Percentiles rank a stretch among this genome's conserved stretches.
phyloP scores from a whole-genome alignment of 1,140 invertebrate genomes.

The Hypothenemus hampei region DNA sequence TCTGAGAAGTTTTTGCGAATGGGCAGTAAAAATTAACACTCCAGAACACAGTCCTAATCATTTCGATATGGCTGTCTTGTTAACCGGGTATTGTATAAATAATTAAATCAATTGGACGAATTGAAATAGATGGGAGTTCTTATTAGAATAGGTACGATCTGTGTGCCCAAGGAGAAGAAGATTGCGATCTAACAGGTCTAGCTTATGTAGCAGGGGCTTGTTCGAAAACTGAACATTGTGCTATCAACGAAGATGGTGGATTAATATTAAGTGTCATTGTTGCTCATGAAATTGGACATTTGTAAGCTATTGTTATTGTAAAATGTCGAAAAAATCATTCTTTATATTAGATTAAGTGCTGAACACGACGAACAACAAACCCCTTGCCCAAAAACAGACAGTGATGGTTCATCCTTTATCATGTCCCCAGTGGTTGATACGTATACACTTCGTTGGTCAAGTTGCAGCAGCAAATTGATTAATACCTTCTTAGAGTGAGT shows the following conservation, averaged over 20 bases:
- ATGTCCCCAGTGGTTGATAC: conserved; percentile 62
- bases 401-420: conserved; percentile 49
- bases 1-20: conserved; percentile 62
- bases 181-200: conserved; percentile 61
- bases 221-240: conserved; percentile 56
- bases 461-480: conserved; percentile 59
- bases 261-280: conserved; percentile 61
- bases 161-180: conserved; percentile 48
- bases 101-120: no score
- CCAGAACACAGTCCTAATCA: conserved; percentile 62
- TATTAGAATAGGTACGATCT: conserved; percentile 39
- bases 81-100: conserved; percentile 61
- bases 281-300: conserved; percentile 69
- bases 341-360: conserved; percentile 55
- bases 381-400: conserved; percentile 44
- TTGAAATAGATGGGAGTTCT: conserved; percentile 13
- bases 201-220: conserved; percentile 64
- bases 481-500: conserved; percentile 61
- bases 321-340: background rate
- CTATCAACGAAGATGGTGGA: conserved; percentile 65
- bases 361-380: conserved; percentile 50
- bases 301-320: conserved; percentile 49
- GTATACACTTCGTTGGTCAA: conserved; percentile 60
- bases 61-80: conserved; percentile 67
- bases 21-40: conserved; percentile 63